These are phyloP conservation scores for Piliocolobus tephrosceles DNA, from an alignment of 2,113 vertebrate genomes.

Conservation along the genomic window DNA sequence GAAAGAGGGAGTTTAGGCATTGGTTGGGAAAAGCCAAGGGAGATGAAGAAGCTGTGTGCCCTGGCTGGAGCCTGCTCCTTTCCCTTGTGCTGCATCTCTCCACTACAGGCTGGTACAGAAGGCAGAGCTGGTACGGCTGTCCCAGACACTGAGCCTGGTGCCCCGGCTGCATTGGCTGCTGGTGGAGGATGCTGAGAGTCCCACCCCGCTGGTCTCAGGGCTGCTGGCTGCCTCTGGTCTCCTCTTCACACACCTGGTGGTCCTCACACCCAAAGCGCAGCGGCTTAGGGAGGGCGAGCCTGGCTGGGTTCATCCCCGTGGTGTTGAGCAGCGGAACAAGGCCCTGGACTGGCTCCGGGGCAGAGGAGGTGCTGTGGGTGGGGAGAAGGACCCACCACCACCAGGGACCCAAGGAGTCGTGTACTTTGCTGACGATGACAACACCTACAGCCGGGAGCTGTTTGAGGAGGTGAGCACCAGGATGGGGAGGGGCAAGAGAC, in stretches of 20 bases:
- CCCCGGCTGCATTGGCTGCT: constrained; percentile 96
- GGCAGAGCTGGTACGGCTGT: constrained; percentile 94
- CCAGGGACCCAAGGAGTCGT: constrained; percentile 85
- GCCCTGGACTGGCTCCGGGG: constrained; percentile 93
- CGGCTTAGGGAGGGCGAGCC: constrained; percentile 86
- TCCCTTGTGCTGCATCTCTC: background rate
- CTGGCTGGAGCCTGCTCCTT: background rate
- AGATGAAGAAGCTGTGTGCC: background rate
- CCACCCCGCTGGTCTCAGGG: constrained; percentile 87
- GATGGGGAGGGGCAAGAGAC: background rate
- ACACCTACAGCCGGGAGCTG: constrained; percentile 95
- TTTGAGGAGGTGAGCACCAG: constrained; percentile 93
- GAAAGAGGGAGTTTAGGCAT: background rate
- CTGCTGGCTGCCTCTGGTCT: constrained; percentile 90
- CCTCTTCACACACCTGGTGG: constrained; percentile 93
- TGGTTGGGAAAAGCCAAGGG: background rate
- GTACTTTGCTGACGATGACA: constrained; percentile 98
- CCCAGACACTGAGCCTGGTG: constrained; percentile 94
- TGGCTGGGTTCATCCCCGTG: constrained; percentile 88
- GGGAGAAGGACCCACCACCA: constrained; percentile 74
- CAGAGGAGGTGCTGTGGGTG: constrained; percentile 63
- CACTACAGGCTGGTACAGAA: constrained; percentile 92
- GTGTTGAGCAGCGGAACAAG: constrained; percentile 94
- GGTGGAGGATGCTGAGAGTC: constrained; percentile 91
- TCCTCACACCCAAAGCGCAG: constrained; percentile 89